Evolutionary conservation across 1,140 invertebrate species (phyloP).

Genomic region (Marisa cornuarietis): DNA sequence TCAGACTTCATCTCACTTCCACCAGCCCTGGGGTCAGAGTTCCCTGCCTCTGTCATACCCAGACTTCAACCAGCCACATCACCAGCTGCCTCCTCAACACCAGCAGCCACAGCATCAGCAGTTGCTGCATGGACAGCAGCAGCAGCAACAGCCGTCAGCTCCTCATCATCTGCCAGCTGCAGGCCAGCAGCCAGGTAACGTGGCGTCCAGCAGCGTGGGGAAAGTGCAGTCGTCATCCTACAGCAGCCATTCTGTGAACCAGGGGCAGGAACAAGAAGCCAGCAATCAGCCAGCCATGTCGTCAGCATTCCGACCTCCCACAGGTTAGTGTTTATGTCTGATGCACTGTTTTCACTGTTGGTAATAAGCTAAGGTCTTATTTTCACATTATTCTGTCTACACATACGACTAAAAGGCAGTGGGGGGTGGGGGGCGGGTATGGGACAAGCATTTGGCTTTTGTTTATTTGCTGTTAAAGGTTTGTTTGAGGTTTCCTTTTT

Average conservation of each 20-base stretch:
- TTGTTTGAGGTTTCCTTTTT: too few relatives aligned
- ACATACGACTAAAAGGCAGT: too few relatives aligned
- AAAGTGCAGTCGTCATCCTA: background rate
- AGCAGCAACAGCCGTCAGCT: background rate
- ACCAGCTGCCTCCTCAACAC: slow-evolving; percentile 13
- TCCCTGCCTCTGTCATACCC: slow-evolving; percentile 5
- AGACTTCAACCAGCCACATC: slow-evolving; percentile 3
- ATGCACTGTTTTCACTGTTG: too few relatives aligned
- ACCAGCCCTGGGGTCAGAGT: slow-evolving; percentile 19
- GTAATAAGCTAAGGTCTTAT: too few relatives aligned
- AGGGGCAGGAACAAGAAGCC: slow-evolving; percentile 8
- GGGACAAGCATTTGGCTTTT: too few relatives aligned
- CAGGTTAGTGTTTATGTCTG: slow-evolving; percentile 10
- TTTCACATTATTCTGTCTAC: too few relatives aligned
- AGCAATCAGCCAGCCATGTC: background rate
- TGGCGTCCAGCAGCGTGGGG: background rate
- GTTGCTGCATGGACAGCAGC: slow-evolving; percentile 5
- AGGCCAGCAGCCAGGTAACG: background rate
- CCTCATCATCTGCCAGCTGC: background rate
- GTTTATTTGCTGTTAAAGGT: too few relatives aligned
- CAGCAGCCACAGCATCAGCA: slow-evolving; percentile 12
- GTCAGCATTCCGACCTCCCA: slow-evolving; percentile 17
- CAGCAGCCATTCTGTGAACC: background rate
- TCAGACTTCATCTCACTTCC: background rate
- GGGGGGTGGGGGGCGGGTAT: too few relatives aligned